Base-by-base conservation (phyloP, 2,888 invertebrate species). In the Diachrysia chrysitis region DNA sequence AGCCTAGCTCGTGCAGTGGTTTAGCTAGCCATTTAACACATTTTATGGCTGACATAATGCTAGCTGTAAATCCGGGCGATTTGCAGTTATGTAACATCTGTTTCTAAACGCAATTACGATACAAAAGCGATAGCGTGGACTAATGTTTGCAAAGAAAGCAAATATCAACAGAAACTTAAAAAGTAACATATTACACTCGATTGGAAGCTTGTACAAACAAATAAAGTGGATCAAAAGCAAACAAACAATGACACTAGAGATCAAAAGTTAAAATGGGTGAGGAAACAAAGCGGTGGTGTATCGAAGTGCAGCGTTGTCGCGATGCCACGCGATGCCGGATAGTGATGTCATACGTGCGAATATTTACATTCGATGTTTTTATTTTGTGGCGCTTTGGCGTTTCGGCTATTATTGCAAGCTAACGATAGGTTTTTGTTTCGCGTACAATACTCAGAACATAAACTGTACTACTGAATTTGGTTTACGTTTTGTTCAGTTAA, bases 191-290 rank as follows among this genome's bases (percentile, higher is more conserved):
- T 67, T 67, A 29, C 35, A n/a, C 46, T 37, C 63, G 58, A 75
- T 79, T 67, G 64, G 53, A 67, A 77, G 61, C 61, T 66, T 71
- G 55, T 65, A 51, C 66, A 75, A 83, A 81, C 67, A 64, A 79
- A 76, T 74, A 75, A 79, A 75, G 57, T 69, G 70, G 63, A 74
- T 73, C 69, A 81, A 81, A 32, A 79, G 69, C 76, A 81, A 84
- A 83, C 71, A 75, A 69, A 76, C 75, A 72, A 59, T 66, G 70
- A 72, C 78, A 78, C 76, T 63, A 74, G 76, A 78, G 76, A 83
- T 83, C 82, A 83, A 80, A 76, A 81, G 69, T 80, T 66, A 71
- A 69, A 83, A 76, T 76, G 75, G 76, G 65, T 69, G 73, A 70
- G 73, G 65, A 76, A 71, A 85, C 78, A 83, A 80, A 83, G 78